Evolutionary conservation across 2,888 invertebrate species (phyloP), one percentile per base, ranked within the genome.

Genomic region (Acanthosoma haemorrhoidale): DNA sequence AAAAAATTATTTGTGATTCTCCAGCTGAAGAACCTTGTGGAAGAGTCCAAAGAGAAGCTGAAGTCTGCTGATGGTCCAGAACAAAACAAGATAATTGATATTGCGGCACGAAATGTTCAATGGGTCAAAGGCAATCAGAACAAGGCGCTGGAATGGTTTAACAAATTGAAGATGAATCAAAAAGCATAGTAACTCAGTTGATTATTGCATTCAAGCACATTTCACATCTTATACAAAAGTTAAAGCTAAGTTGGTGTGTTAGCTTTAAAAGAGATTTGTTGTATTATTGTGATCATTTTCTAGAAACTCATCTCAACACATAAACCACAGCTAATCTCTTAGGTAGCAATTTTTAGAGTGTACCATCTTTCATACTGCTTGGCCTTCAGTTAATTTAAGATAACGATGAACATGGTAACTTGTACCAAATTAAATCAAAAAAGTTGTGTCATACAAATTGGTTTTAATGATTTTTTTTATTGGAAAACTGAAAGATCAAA

Each of bases 71-170:
- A 68, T n/a, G 25, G 13, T 6, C 21, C 58, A 9, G 64, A 38
- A 11, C 25, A 29, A 15, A 58, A 41, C 68, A 68, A 43, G 36
- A 58, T 68, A 21, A 18, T 72, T 13, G 36, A 57, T 16, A 61
- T 70, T 13, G 72, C 72, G n/a, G 64, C 68, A 31, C 32, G 15
- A 15, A 72, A 72, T 29, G 36, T 72, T 18, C 68, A 59, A 16
- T 72, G 72, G 72, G 38, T 72, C 21, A 68, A 70, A n/a, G 58
- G 41, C 31, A 72, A 70, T 29, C 25, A 39, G 29, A 63, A 25
- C n/a, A 63, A 63, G 8, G 51, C 70, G 16, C 63, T 68, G 51
- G 31, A 38, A 3, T 72, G 72, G 72, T 70, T 72, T 6, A 39
- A 36, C n/a, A 67, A 13, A 1, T n/a, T 51, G 4, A 13, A 51